Evolutionary conservation across 2,888 invertebrate genomes (phyloP).

Genomic region (Tipula confusa): DNA sequence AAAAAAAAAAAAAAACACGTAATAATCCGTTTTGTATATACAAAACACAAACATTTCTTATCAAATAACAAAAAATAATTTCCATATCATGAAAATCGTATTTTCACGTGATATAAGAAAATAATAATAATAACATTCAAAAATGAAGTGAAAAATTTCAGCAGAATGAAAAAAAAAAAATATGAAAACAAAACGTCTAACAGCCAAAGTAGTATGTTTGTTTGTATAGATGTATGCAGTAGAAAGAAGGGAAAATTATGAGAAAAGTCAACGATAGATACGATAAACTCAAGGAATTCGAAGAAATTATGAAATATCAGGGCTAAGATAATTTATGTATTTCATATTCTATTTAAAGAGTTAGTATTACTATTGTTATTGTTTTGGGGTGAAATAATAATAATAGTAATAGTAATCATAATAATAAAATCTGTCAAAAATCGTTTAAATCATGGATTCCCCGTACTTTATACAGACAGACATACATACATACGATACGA

Average conservation of each 20-base stretch:
- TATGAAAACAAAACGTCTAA: neutral
- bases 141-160: neutral
- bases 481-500: neutral
- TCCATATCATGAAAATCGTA: neutral
- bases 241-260: neutral
- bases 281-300: constrained; percentile 1
- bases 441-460: neutral
- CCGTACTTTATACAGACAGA: neutral
- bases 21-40: neutral
- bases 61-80: neutral
- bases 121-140: neutral
- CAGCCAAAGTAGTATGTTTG: neutral
- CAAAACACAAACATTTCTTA: neutral
- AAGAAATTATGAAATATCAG: constrained; percentile 20
- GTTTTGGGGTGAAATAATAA: constrained; percentile 25
- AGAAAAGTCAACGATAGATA: neutral
- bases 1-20: neutral
- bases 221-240: neutral
- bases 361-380: neutral
- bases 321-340: constrained; percentile 25
- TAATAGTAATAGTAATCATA: neutral
- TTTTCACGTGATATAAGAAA: neutral
- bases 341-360: neutral
- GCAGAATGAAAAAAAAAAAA: neutral
- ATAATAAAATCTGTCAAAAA: constrained; percentile 1